These are phyloP conservation scores for Erebia ligea DNA, from an alignment of 2,888 invertebrate genomes.

Conservation along the genomic window DNA sequence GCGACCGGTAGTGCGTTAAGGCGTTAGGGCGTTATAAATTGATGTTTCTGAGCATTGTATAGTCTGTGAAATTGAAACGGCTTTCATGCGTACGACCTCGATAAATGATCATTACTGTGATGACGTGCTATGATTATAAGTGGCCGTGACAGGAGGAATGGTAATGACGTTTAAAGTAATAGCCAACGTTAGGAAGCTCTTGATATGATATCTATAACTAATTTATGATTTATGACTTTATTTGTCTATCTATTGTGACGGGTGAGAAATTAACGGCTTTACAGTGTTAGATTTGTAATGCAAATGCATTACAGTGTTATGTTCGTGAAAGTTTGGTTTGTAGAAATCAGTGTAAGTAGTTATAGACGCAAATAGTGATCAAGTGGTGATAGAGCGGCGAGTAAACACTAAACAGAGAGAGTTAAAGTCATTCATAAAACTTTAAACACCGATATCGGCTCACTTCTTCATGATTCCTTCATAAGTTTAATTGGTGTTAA, in stretches of 20 bases:
- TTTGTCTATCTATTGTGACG: constrained; percentile 13
- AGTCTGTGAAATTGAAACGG: constrained; percentile 63
- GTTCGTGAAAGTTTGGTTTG: constrained; percentile 14
- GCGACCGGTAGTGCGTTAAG: constrained; percentile 43
- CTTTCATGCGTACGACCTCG: constrained; percentile 42
- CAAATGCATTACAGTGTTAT: constrained; percentile 13
- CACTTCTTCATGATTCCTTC: too few relatives aligned
- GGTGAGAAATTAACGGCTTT: constrained; percentile 24
- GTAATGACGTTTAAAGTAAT: constrained; percentile 42
- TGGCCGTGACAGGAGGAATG: constrained; percentile 42
- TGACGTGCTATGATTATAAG: constrained; percentile 39
- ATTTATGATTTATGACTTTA: constrained; percentile 37
- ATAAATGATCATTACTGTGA: constrained; percentile 33
- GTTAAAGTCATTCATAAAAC: too few relatives aligned
- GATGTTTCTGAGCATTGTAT: constrained; percentile 61
- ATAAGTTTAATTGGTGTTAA: too few relatives aligned
- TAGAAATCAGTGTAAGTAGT: constrained; percentile 1
- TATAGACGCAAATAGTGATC: neutral
- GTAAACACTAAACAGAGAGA: too few relatives aligned
- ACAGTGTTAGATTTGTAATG: constrained; percentile 17
- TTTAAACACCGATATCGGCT: too few relatives aligned
- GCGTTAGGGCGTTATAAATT: constrained; percentile 41
- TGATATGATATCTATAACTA: constrained; percentile 39
- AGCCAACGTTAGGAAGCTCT: constrained; percentile 39
- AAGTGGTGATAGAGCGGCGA: too few relatives aligned